These are phyloP conservation scores for Bruchidius siliquastri DNA, from an alignment of 2,888 invertebrate species.

Conservation along the genomic window DNA sequence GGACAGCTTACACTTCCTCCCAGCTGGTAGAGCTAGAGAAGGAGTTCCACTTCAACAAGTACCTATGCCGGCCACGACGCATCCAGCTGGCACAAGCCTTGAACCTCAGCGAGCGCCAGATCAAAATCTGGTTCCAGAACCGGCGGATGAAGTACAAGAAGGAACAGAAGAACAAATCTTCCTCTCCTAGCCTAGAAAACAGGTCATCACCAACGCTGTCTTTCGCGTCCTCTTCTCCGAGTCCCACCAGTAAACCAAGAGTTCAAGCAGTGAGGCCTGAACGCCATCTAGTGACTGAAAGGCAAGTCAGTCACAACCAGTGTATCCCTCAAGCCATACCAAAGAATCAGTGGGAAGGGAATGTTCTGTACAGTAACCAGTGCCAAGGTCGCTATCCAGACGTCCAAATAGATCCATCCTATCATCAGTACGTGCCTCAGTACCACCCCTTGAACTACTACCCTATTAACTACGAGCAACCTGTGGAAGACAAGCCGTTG, in stretches of 20 bases:
- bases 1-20: constrained; percentile 77
- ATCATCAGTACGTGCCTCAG: background rate
- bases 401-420: background rate
- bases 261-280: constrained; percentile 15
- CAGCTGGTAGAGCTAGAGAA: constrained; percentile 77
- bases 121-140: constrained; percentile 88
- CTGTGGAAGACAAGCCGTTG: background rate
- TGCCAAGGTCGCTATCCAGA: background rate
- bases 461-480: background rate
- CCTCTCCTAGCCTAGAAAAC: no score
- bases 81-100: constrained; percentile 70
- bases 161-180: constrained; percentile 44
- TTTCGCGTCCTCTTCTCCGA: background rate
- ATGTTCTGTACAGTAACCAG: background rate
- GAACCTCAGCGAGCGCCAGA: constrained; percentile 70
- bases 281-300: constrained; percentile 44
- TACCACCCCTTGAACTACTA: background rate
- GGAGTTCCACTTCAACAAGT: constrained; percentile 70
- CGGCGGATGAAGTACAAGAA: constrained; percentile 75
- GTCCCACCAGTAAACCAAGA: background rate
- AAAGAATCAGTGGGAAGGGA: background rate
- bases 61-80: constrained; percentile 70
- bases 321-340: background rate
- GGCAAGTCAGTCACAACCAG: constrained; percentile 31
- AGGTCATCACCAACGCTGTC: background rate